These are phyloP conservation scores for Gopherus evgoodei DNA, from an alignment of 2,113 vertebrate species.

Conservation along the genomic window DNA sequence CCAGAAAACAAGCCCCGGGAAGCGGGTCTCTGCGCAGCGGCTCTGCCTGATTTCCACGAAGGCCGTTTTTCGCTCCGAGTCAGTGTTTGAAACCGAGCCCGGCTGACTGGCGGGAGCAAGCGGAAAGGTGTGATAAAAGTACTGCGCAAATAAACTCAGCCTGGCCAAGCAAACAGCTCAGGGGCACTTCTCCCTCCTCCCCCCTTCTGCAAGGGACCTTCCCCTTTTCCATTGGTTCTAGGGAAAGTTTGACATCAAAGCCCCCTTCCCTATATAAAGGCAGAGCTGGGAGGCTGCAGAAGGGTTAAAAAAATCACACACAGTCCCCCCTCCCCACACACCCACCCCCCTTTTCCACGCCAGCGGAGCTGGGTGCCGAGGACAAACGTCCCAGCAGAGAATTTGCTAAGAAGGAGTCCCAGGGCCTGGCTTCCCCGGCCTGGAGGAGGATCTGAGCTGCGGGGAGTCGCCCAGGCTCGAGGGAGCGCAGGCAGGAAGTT, in stretches of 20 bases:
- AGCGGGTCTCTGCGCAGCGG: no score
- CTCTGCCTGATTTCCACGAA: no score
- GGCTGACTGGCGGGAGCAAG: neutral
- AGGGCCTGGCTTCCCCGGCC: no score
- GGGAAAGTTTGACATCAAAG: slow-evolving; percentile 64
- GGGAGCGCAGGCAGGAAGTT: neutral
- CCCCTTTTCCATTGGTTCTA: slow-evolving; percentile 82
- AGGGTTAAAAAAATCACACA: slow-evolving; percentile 78
- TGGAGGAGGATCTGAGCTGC: no score
- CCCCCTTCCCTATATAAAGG: slow-evolving; percentile 82
- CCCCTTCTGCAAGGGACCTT: slow-evolving; percentile 43
- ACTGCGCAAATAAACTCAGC: slow-evolving; percentile 7
- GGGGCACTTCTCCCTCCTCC: slow-evolving; percentile 69
- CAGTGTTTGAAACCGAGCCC: neutral
- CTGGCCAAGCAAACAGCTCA: neutral
- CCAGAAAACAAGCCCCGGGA: no score
- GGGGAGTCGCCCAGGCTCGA: neutral
- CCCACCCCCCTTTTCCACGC: neutral
- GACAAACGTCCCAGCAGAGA: no score
- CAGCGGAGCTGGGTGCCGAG: neutral
- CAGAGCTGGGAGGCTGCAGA: slow-evolving; percentile 71
- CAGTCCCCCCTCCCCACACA: neutral
- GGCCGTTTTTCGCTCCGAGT: no score
- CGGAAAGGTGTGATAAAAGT: slow-evolving; percentile 19
- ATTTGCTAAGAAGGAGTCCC: no score